These are phyloP conservation scores for Coleophora deauratella DNA, from an alignment of 2,888 invertebrate genomes.

Conservation along the genomic window DNA sequence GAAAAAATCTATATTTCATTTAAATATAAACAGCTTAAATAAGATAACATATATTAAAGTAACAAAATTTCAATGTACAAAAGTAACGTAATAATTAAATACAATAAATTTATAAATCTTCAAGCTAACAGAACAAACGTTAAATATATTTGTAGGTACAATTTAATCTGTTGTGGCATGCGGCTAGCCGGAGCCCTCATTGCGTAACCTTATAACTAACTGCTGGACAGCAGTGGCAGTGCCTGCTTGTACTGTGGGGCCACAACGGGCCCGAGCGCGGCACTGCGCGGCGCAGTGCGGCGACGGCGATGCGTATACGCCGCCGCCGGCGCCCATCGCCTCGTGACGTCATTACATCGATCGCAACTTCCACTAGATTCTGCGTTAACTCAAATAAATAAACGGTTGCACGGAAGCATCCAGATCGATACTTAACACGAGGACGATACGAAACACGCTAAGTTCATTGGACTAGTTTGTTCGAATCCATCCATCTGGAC, in stretches of 20 bases:
- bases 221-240: conserved; percentile 20
- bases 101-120: conserved; percentile 59
- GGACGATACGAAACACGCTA: conserved; percentile 39
- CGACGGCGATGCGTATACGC: neutral
- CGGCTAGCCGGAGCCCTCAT: conserved; percentile 6
- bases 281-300: too few relatives aligned
- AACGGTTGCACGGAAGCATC: conserved; percentile 42
- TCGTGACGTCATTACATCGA: conserved; percentile 19
- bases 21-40: conserved; percentile 70
- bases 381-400: conserved; percentile 52
- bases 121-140: conserved; percentile 60
- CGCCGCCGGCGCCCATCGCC: conserved; percentile 16
- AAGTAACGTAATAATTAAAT: conserved; percentile 64
- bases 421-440: conserved; percentile 34
- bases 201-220: conserved; percentile 18
- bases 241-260: too few relatives aligned
- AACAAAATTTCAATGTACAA: conserved; percentile 72
- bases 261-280: too few relatives aligned
- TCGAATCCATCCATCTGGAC: conserved; percentile 69
- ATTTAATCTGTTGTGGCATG: conserved; percentile 9
- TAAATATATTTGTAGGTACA: conserved; percentile 30
- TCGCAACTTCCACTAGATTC: conserved; percentile 24
- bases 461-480: conserved; percentile 69
- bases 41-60: conserved; percentile 62
- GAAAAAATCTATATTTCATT: conserved; percentile 51